Base-by-base conservation (phyloP, 1,140 invertebrate genomes). In the Drosophila elegans region DNA sequence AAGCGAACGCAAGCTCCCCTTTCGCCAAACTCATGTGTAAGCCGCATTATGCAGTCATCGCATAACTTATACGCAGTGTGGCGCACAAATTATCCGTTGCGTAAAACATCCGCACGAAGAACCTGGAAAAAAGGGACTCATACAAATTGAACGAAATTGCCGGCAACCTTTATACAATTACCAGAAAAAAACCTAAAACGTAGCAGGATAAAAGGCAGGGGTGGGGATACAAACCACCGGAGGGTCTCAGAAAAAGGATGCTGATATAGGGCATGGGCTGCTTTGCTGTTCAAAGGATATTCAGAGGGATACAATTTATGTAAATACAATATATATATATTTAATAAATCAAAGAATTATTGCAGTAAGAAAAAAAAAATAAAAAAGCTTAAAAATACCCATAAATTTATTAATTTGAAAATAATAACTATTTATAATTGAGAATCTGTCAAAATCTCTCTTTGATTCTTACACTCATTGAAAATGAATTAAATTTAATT, bases 71-170 rank as follows among this genome's bases (percentile, higher is more conserved):
- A 78, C 64, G 44, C 73, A 67, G 62, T 48, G 68, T 71, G 66
- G 67, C 44, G 36, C 49, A 48, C 42, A 75, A 83, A 79, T 75
- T 80, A 83, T 79, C 59, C 63, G 21, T 60, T 57, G 53, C 52
- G 56, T 45, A 57, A 57, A 71, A 46, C 49, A 63, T 63, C 56
- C 71, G 59, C 41, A 74, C 49, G 41, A 36, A 42, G 38, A 68
- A 49, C 54, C 45, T 34, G 59, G 56, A 85, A 76, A 76, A 80
- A 80, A 85, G 66, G 64, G 57, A 72, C 55, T 67, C 79, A 62
- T 66, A 74, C 79, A 79, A 86, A 88, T 88, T 86, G 56, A 82
- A 88, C 75, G n/a, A 74, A 81, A 82, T 82, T 88, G 64, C 74
- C 59, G 55, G 60, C 74, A 81, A 86, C 82, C 74, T 86, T 86